A percentile compares a stretch with the other conserved stretches of the same genome.
phyloP scores from a whole-genome alignment of 1,140 invertebrate genomes.

The Maniola jurtina region DNA sequence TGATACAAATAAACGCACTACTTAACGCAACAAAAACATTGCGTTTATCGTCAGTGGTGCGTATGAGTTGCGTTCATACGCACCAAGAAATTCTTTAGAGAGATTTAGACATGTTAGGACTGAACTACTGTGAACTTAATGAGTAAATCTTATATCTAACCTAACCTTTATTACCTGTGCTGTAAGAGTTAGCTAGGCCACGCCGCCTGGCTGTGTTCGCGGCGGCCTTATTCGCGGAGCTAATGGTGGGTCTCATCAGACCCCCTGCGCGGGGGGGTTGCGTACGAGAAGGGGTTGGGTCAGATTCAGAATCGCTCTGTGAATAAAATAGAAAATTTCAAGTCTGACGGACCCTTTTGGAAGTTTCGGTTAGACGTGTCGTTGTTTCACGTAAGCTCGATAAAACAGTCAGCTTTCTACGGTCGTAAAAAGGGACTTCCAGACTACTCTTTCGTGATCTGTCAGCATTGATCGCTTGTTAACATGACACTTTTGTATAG shows the following conservation, averaged over 20 bases:
- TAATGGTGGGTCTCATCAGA: conserved; percentile 87
- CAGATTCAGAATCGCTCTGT: conserved; percentile 87
- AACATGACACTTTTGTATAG: no score
- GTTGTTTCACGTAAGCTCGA: no score
- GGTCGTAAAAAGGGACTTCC: no score
- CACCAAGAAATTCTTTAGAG: background rate
- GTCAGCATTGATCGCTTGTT: no score
- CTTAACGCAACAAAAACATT: no score
- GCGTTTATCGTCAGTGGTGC: no score
- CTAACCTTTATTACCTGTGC: conserved; percentile 76
- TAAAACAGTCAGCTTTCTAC: no score
- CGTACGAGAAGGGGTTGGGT: conserved; percentile 63
- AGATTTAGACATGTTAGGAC: conserved; percentile 9
- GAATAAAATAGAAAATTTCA: background rate
- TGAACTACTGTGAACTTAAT: conserved; percentile 1
- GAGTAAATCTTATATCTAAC: background rate
- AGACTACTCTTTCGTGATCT: no score
- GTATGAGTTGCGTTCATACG: no score
- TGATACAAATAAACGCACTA: no score
- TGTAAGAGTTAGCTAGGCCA: conserved; percentile 82
- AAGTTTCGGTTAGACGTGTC: background rate
- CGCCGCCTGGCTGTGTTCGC: conserved; percentile 79
- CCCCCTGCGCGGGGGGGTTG: conserved; percentile 65
- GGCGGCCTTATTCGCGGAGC: conserved; percentile 87
- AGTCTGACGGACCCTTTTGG: background rate